These are phyloP conservation scores for Eupithecia vulgata DNA, from an alignment of 2,888 invertebrate genomes.

Conservation along the genomic window DNA sequence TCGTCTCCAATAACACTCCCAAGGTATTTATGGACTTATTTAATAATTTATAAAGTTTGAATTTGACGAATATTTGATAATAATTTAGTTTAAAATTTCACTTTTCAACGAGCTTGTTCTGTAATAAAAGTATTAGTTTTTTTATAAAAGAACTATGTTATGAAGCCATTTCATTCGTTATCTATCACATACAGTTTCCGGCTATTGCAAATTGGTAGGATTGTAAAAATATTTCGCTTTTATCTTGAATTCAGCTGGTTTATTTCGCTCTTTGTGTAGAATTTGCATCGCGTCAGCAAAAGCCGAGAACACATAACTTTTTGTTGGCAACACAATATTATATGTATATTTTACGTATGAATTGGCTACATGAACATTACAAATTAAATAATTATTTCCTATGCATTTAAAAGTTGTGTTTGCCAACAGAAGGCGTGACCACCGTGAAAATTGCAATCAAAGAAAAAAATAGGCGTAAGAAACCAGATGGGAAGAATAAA, in stretches of 20 bases:
- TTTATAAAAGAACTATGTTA: too few species aligned
- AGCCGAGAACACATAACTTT: slow-evolving; percentile 29
- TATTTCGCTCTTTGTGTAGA: not conserved
- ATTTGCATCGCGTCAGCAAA: not conserved
- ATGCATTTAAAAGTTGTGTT: slow-evolving; percentile 61
- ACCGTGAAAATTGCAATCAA: slow-evolving; percentile 56
- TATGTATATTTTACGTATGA: slow-evolving; percentile 45
- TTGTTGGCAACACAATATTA: slow-evolving; percentile 65
- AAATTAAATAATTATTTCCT: not conserved
- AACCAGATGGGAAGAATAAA: slow-evolving; percentile 65
- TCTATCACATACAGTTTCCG: slow-evolving; percentile 18
- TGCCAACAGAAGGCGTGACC: slow-evolving; percentile 75
- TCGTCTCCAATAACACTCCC: slow-evolving; percentile 68
- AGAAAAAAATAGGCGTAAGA: slow-evolving; percentile 64
- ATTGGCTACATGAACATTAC: slow-evolving; percentile 65
- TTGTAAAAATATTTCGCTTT: not conserved
- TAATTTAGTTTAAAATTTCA: not conserved
- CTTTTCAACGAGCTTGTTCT: not conserved
- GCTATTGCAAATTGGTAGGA: slow-evolving; percentile 1
- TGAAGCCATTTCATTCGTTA: slow-evolving; percentile 61
- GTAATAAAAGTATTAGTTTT: too few species aligned
- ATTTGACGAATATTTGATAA: too few species aligned
- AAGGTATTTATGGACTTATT: slow-evolving; percentile 57
- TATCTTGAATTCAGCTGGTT: not conserved
- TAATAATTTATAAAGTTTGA: not conserved